Base-by-base conservation (phyloP, 2,797 vertebrate genomes). In the Rhincodon typus region DNA sequence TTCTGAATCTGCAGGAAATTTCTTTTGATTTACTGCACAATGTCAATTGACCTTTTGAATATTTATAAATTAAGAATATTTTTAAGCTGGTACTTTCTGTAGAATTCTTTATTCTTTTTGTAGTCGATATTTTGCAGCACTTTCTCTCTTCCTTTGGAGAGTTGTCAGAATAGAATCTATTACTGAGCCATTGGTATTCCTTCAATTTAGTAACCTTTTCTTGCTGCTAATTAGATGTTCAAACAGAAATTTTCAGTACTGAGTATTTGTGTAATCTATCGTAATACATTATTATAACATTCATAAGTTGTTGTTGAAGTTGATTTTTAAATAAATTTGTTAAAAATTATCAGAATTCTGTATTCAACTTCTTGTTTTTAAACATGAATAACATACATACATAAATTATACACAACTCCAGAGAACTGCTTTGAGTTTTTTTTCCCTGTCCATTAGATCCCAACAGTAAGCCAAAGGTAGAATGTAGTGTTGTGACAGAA, bases 401-500 rank as follows among this genome's bases (percentile, higher is more conserved):
- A 93, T 69, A 25, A 93, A 69, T 10, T 69, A 42, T n/a, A 93
- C n/a, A 93, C 7, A 34, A 4, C 6, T 94, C 38, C 27, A 53
- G 27, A 74, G 7, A 30, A 34, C 15, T 50, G 15, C 74, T 17
- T 66, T 66, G 87, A n/a, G 34, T 34, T 82, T 96, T 0, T 96
- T 96, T 97, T 95, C 96, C 57, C 96, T 82, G 95, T 96, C 82
- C 84, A 96, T n/a, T 96, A 98, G 98, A 98, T 96, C 97, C 98
- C 95, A 97, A 96, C 97, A 98, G 98, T 96, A 99, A 99, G 96
- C 99, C 99, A 94, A 99, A 99, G 96, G 99, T 99, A 97, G 99
- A 99, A 97, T 99, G 99, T 97, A 99, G 99, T 77, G 99, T 99
- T 95, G 99, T 99, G 96, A 99, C 99, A 0, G 99, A 99, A 97